These are phyloP conservation scores for Petaurus breviceps DNA, from an alignment of 2,113 vertebrate species.

Conservation along the genomic window DNA sequence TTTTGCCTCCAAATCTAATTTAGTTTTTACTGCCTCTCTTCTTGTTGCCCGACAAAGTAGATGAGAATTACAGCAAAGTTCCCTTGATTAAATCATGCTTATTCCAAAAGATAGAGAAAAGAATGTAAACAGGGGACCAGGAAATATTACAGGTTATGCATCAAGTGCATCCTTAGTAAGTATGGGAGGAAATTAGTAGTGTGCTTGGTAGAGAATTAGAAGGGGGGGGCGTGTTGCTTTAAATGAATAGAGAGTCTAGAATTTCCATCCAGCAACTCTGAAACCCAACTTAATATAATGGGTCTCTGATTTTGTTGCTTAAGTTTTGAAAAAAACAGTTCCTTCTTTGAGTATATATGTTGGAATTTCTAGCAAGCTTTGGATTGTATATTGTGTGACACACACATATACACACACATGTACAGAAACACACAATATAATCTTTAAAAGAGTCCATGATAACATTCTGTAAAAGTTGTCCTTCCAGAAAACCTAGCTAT, in stretches of 20 bases:
- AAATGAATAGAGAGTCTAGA: neutral
- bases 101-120: neutral
- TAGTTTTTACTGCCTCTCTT: neutral
- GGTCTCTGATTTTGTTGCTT: neutral
- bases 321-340: neutral
- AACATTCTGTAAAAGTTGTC: constrained; percentile 69
- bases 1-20: neutral
- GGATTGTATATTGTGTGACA: neutral
- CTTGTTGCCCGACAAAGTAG: neutral
- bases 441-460: constrained; percentile 50
- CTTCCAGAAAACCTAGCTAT: constrained; percentile 71
- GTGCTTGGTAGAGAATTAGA: neutral
- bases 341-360: neutral
- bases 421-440: neutral
- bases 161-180: neutral
- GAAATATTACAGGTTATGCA: neutral
- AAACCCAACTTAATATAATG: neutral
- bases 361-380: constrained; percentile 6
- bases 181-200: neutral
- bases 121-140: neutral
- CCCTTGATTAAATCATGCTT: neutral
- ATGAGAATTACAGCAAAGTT: neutral
- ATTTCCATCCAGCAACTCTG: neutral
- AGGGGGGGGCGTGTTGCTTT: neutral
- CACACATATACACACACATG: neutral